phyloP scores from a whole-genome alignment of 2,888 invertebrate species.

The Taphrorychus bicolor region DNA sequence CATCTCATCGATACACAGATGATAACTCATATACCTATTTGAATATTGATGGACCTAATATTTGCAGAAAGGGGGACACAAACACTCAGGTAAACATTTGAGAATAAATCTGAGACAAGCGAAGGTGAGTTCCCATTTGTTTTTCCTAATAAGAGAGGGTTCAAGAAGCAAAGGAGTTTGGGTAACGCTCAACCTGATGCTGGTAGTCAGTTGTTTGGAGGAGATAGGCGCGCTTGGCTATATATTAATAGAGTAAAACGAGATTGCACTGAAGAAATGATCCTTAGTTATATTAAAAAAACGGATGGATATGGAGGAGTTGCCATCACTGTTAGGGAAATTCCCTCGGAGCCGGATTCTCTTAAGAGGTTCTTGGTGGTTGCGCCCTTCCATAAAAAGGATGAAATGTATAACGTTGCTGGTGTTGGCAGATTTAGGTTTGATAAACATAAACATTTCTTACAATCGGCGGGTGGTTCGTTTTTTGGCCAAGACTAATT shows the following conservation, averaged over 20 bases:
- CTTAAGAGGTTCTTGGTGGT: not conserved
- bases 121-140: not conserved
- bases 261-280: not conserved
- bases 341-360: not conserved
- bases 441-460: not conserved
- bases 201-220: not conserved
- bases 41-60: too few relatives aligned
- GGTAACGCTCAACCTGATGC: not conserved
- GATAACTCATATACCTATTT: too few relatives aligned
- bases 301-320: not conserved
- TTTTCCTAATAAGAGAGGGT: not conserved
- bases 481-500: too few relatives aligned
- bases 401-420: not conserved
- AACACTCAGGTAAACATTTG: too few relatives aligned
- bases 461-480: not conserved
- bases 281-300: not conserved
- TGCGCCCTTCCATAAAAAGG: not conserved
- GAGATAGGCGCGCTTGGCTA: slow-evolving; percentile 2
- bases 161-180: not conserved
- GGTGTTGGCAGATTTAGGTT: not conserved
- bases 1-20: too few relatives aligned
- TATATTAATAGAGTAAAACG: too few relatives aligned
- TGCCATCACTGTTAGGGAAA: not conserved
- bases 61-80: too few relatives aligned
- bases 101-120: not conserved